Base-by-base conservation (phyloP, 2,113 vertebrate genomes). In the Peromyscus leucopus region DNA sequence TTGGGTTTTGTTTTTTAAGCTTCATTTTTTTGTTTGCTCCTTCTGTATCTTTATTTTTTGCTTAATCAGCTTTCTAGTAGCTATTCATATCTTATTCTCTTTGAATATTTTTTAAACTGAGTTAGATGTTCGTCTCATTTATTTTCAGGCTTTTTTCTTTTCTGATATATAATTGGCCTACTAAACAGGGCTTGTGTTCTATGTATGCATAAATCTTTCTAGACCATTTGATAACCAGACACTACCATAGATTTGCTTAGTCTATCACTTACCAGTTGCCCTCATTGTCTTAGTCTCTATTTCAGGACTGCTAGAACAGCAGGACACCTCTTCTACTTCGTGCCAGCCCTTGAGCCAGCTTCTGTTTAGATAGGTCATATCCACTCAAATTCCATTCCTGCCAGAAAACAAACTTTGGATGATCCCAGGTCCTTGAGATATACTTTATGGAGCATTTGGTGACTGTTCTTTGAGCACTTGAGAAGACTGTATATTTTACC, bases 361-460 rank as follows among this genome's bases (percentile, higher is more conserved):
- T 97, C 96, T 76, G 1, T 89, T 96, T 93, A 90, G 72, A 90
- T 76, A 85, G 33, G 61, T 95, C 76, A 78, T 89, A 84, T 96
- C 59, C 39, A 92, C 79, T 83, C 69, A 91, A 57, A 96, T 74
- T 95, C 57, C 42, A 61, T 92, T 93, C 67, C 94, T 48, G 19
- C 85, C 26, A 61, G 69, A 90, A 51, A 96, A 92, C 72, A 95
- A 95, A 88, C 8, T 42, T 69, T 55, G n/a, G 78, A 39, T 84
- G 33, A 93, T 96, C 96, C 86, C 5, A 84, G 0, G 90, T 93
- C 59, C 65, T 46, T 83, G 74, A 96, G 19, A 91, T 69, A 89
- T 86, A 4, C 48, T 93, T 91, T 86, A 78, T 76, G 78, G 51
- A 76, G 33, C 55, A 95, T 89, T 92, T 91, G 72, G n/a, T 91